Percentiles rank a stretch among this genome's conserved stretches.
phyloP scores from a whole-genome alignment of 2,797 vertebrate genomes.

The Phaenicophaeus curvirostris region DNA sequence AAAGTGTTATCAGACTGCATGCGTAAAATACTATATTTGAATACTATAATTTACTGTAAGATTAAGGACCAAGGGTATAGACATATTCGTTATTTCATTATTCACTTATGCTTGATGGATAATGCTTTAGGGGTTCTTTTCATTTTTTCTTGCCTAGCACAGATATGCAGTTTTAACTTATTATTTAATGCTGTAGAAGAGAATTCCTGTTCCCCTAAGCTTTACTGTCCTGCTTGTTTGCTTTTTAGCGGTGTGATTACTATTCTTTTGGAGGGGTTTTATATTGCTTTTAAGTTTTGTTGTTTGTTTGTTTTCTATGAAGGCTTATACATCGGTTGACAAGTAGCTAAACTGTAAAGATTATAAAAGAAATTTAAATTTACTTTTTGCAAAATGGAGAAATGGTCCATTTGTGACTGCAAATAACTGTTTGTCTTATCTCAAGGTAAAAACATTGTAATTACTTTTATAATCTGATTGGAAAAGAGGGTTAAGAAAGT shows the following conservation, averaged over 20 bases:
- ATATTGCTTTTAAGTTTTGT: conserved; percentile 16
- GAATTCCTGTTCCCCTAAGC: conserved; percentile 30
- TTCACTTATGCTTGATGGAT: conserved; percentile 76
- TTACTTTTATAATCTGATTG: conserved; percentile 18
- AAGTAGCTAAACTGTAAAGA: background rate
- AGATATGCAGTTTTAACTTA: conserved; percentile 63
- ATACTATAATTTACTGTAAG: conserved; percentile 82
- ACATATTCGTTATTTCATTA: conserved; percentile 75
- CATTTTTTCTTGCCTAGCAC: conserved; percentile 27
- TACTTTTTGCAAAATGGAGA: conserved; percentile 21
- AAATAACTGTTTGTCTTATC: conserved; percentile 28
- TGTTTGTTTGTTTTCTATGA: background rate
- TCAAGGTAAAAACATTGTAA: conserved; percentile 3
- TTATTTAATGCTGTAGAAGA: conserved; percentile 55
- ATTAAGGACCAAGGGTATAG: conserved; percentile 77
- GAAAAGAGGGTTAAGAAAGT: conserved; percentile 9
- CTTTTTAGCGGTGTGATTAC: conserved; percentile 21
- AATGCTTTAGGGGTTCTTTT: conserved; percentile 69
- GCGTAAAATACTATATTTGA: conserved; percentile 79
- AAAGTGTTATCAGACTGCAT: conserved; percentile 77
- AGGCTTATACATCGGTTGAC: conserved; percentile 8
- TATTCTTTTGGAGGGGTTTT: background rate
- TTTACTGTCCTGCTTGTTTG: conserved; percentile 41
- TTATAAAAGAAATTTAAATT: conserved; percentile 39
- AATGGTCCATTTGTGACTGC: background rate